Evolutionary conservation across 2,888 invertebrate genomes (phyloP).

Genomic region (Nezara viridula): DNA sequence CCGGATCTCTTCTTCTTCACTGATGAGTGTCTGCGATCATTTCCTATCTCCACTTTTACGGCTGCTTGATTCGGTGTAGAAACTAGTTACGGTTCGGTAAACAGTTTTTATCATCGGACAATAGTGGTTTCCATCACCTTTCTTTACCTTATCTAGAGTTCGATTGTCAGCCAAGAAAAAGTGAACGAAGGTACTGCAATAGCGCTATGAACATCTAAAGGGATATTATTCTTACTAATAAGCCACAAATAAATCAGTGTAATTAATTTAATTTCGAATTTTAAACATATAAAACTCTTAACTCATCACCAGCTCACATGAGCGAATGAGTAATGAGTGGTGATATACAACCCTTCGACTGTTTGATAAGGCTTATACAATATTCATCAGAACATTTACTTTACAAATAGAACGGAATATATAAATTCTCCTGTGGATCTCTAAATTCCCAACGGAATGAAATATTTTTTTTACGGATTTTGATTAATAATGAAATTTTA

Average conservation of each 20-base stretch:
- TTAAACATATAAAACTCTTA: no score
- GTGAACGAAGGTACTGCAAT: background rate
- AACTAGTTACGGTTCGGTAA: constrained; percentile 25
- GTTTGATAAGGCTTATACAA: no score
- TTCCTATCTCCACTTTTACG: constrained; percentile 10
- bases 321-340: background rate
- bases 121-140: constrained; percentile 14
- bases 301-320: no score
- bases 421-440: no score
- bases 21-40: background rate
- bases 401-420: no score
- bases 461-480: no score
- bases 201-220: background rate
- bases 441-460: no score
- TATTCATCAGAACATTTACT: no score
- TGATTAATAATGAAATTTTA: no score
- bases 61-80: background rate
- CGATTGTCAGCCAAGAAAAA: background rate
- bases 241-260: background rate
- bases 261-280: background rate
- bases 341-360: background rate
- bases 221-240: no score
- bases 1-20: background rate
- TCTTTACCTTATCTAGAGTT: background rate
- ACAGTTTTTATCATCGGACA: constrained; percentile 29